A percentile compares a stretch with the other conserved stretches of the same genome.
Evolutionary conservation across 2,888 invertebrate species (phyloP).

Genomic region (Podabrus alpinus): DNA sequence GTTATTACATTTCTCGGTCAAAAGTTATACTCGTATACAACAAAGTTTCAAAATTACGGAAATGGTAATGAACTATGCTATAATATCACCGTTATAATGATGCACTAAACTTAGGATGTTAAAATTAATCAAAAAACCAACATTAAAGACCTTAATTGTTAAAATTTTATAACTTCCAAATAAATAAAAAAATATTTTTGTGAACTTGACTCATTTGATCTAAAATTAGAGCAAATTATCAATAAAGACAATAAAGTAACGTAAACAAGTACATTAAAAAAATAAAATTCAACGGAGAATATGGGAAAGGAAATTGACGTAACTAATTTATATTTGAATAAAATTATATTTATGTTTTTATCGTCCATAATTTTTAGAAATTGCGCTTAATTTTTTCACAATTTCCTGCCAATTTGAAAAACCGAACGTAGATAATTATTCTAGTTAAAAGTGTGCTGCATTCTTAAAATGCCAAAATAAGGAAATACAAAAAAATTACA

Average conservation of each 20-base stretch:
- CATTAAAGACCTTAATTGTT: background rate
- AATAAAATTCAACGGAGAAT: background rate
- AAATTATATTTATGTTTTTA: background rate
- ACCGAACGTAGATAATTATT: background rate
- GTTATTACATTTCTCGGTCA: background rate
- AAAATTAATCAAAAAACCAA: background rate
- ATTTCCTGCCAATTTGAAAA: background rate
- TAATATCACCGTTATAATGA: background rate
- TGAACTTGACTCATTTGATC: background rate
- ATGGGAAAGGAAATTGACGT: background rate
- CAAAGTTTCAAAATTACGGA: background rate
- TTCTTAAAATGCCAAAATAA: background rate
- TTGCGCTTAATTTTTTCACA: background rate
- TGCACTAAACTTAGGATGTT: background rate
- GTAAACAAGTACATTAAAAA: background rate
- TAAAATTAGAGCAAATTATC: background rate
- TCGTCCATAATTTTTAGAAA: background rate
- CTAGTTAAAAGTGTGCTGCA: background rate
- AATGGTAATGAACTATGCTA: background rate
- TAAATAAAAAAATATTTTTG: background rate
- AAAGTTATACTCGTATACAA: background rate
- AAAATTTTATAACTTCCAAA: background rate
- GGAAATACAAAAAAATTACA: background rate
- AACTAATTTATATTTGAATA: background rate
- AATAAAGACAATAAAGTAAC: background rate